Base-by-base conservation (phyloP, 2,888 invertebrate species). In the Gibbula magus region DNA sequence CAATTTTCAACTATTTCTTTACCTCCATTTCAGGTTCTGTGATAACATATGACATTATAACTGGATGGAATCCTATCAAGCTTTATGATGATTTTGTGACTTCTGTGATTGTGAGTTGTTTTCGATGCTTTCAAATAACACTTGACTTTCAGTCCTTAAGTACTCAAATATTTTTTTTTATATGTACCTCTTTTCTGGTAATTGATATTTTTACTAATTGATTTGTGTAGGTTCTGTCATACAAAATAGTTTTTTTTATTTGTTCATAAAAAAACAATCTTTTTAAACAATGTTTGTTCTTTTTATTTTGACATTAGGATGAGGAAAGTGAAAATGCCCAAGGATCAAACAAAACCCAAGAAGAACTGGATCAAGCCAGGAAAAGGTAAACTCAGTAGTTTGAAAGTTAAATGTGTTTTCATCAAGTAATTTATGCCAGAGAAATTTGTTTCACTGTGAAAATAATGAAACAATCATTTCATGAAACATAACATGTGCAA, bases 21-120 rank as follows among this genome's bases (percentile, higher is more conserved):
- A 22, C 51, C n/a, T 25, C 1, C 51, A n/a, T 35, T 51, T 51
- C 86, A 92, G 92, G 96, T 80, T 94, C 94, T 89, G 96, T 96
- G 66, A 95, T 96, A 84, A 94, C 94, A 1, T 95, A 95, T 88
- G 96, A 96, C 90, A 95, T 96, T 82, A 94, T 96, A 70, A 95
- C 95, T 51, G 94, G 94, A 51, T 94, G 94, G 94, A 93, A 94
- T 74, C 94, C 94, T 0, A 91, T 93, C 0, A 86, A 92, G 79
- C 86, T 93, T 75, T 94, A 94, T 88, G 93, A 94, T 83, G 92
- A 93, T 81, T 93, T 91, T 85, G 92, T 93, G 79, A 84, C 86
- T 51, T 88, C 89, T 70, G 85, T 91, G 20, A 88, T 92, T 74
- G 92, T 93, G 86, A 90, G 92, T 89, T 75, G 35, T 25, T 2